phyloP scores from a whole-genome alignment of 2,113 vertebrate species.

The Micromys minutus region DNA sequence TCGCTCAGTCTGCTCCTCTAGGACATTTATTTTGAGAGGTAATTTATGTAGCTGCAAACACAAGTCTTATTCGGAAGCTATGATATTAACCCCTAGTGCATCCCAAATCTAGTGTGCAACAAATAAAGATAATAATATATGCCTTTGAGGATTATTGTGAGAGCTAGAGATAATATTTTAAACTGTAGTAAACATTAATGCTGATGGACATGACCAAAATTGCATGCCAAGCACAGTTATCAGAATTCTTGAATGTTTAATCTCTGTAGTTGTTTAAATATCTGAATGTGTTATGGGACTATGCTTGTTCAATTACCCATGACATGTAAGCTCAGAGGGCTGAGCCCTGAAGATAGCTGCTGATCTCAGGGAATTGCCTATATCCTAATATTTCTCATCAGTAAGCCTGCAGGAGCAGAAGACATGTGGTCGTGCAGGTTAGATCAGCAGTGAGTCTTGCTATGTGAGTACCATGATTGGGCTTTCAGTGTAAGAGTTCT shows the following conservation, averaged over 20 bases:
- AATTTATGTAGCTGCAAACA: background rate
- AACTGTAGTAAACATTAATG: background rate
- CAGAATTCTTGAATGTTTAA: background rate
- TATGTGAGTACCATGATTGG: background rate
- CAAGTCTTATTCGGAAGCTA: background rate
- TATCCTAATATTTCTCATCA: background rate
- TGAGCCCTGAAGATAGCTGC: background rate
- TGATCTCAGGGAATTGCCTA: background rate
- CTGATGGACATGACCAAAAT: background rate
- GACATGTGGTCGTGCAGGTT: accelerated
- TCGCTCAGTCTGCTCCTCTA: background rate
- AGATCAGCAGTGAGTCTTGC: background rate
- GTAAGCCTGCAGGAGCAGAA: background rate
- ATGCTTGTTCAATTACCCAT: background rate
- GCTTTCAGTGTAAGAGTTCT: background rate
- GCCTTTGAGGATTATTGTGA: background rate
- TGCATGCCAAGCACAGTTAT: background rate
- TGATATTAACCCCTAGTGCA: conserved; percentile 9
- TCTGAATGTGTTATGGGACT: background rate
- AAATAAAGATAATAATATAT: background rate
- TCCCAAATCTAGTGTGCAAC: background rate
- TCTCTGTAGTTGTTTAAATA: background rate
- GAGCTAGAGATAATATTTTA: background rate
- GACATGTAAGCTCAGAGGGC: background rate
- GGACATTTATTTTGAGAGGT: background rate